Evolutionary conservation across 2,113 vertebrate genomes (phyloP), one percentile per base, ranked within the genome.

Genomic region (Heterocephalus glaber): DNA sequence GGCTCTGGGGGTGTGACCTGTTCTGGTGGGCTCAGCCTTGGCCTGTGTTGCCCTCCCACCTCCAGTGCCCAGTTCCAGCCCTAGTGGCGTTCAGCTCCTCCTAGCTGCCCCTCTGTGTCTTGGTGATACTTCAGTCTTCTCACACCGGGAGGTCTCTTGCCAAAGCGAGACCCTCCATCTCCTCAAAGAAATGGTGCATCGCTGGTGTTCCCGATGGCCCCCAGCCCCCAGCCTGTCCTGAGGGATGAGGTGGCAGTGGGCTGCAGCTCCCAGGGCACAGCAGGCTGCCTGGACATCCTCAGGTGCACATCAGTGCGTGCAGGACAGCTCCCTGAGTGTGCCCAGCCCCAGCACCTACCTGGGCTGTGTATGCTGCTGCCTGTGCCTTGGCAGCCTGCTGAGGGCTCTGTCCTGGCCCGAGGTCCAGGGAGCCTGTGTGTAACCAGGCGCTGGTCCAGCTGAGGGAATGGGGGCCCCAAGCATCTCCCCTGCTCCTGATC

Each of bases 31-130:
- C 47, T n/a, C 19, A n/a, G 49, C 28, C 24, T 22, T 8, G 17
- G 60, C 41, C 3, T 16, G 35, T 13, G 4, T 22, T 19, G 54
- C 13, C 12, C 44, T 33, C 5, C 0, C 1, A 2, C 81, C 16
- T 47, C 12, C 41, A 16, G n/a, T 3, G 44, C 22, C 74, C 22
- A 20, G 44, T 38, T 58, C 47, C 14, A 20, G 35, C 33, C 22
- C 49, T 26, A 24, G 47, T 5, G 26, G 16, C 9, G 8, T 30
- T 35, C 7, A 52, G 86, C 5, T 9, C n/a, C 58, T 58, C 24
- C 54, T n/a, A n/a, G 49, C 60, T 22, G 20, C 44, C 44, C 26
- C 20, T 60, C 70, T 19, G 1, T 0, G 6, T 9, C 47, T 8
- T 0, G 35, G 56, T 26, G 28, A 44, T n/a, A 14, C 65, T 65